These are phyloP conservation scores for Phrynosoma platyrhinos DNA, from an alignment of 2,113 vertebrate genomes.

Conservation along the genomic window DNA sequence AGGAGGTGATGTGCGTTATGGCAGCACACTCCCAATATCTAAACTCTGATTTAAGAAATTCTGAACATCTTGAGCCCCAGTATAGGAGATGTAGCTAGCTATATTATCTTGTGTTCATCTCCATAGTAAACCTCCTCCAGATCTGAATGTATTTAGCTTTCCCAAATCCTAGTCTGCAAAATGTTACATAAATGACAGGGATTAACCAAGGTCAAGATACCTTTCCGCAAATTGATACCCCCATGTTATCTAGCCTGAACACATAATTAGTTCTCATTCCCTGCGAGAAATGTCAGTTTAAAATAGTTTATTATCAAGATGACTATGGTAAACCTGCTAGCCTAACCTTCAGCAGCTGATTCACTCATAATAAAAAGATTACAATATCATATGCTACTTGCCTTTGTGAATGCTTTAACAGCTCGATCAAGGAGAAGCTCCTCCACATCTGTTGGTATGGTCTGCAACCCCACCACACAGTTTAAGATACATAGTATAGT, in stretches of 20 bases:
- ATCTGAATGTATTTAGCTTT: neutral
- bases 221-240: neutral
- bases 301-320: constrained; percentile 3
- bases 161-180: neutral
- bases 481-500: constrained; percentile 91
- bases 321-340: neutral
- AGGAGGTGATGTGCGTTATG: neutral
- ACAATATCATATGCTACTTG: constrained; percentile 57
- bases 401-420: constrained; percentile 92
- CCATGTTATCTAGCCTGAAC: neutral
- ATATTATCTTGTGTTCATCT: neutral
- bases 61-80: neutral
- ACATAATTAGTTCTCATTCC: neutral
- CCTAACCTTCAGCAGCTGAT: neutral
- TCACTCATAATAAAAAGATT: constrained; percentile 18
- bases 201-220: neutral
- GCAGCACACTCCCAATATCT: neutral
- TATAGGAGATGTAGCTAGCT: neutral
- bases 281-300: neutral
- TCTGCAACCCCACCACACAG: constrained; percentile 85
- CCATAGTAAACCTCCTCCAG: neutral
- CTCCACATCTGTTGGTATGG: constrained; percentile 85
- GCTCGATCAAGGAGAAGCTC: constrained; percentile 83
- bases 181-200: neutral
- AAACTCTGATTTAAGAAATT: neutral